These are phyloP conservation scores for Penelope pileata DNA, from an alignment of 2,113 vertebrate genomes.

Conservation along the genomic window DNA sequence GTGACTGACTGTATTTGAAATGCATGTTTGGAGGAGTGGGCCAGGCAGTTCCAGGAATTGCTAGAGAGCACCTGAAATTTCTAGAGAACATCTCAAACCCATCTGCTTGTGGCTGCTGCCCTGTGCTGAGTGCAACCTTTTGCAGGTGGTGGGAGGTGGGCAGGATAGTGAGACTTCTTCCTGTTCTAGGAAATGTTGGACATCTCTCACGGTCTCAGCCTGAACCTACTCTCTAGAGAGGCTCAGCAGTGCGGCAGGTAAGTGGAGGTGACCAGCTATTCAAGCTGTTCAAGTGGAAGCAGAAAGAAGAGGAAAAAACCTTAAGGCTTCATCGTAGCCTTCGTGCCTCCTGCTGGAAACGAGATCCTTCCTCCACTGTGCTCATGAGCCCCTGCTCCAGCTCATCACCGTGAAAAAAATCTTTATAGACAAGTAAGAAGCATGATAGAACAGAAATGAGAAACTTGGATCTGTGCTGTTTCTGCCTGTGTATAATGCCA, in stretches of 20 bases:
- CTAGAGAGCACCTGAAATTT: neutral
- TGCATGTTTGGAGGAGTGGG: neutral
- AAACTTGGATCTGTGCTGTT: neutral
- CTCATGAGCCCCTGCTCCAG: fast-evolving
- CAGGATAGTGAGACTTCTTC: neutral
- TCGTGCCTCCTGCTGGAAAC: neutral
- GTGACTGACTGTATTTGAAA: neutral
- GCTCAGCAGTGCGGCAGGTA: neutral
- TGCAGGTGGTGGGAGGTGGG: neutral
- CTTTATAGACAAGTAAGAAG: neutral
- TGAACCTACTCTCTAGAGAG: neutral
- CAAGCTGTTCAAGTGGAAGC: neutral
- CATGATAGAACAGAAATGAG: neutral
- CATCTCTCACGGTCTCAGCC: neutral
- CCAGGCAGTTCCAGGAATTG: neutral
- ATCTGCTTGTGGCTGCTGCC: neutral
- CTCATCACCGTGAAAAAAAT: neutral
- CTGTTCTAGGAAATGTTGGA: neutral
- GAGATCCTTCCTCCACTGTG: neutral
- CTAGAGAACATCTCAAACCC: too few species aligned
- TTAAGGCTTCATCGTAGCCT: neutral
- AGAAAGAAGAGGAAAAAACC: fast-evolving
- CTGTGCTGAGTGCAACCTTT: neutral
- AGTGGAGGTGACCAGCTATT: neutral
- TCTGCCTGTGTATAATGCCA: neutral